phyloP scores from a whole-genome alignment of 2,888 invertebrate genomes.

The Heliconius cydno region DNA sequence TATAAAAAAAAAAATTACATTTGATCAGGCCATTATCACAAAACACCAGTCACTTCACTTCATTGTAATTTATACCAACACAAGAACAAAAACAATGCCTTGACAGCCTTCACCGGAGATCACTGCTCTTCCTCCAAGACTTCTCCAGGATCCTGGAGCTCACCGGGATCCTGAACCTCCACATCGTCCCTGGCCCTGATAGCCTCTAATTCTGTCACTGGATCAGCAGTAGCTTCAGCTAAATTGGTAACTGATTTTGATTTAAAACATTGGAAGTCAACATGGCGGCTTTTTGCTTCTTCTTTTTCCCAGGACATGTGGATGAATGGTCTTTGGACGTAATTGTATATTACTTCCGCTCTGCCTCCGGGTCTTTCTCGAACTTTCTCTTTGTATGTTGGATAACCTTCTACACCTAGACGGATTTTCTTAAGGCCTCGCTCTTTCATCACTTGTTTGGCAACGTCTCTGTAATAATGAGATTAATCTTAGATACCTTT shows the following conservation, averaged over 20 bases:
- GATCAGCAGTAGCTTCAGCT: conserved; percentile 97
- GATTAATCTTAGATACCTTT: neutral
- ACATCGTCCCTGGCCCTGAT: conserved; percentile 73
- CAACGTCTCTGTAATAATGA: conserved; percentile 90
- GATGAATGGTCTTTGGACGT: conserved; percentile 99
- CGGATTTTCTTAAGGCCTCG: conserved; percentile 99
- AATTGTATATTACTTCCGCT: conserved; percentile 99
- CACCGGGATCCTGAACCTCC: conserved; percentile 53
- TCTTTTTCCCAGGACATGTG: conserved; percentile 99
- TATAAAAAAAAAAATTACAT: neutral
- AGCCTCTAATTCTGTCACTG: conserved; percentile 86
- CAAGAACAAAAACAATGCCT: conserved; percentile 54
- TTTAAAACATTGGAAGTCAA: conserved; percentile 99
- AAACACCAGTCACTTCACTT: neutral
- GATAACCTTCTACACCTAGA: conserved; percentile 99
- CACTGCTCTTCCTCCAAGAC: conserved; percentile 58
- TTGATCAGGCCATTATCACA: neutral
- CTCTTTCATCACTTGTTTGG: conserved; percentile 99
- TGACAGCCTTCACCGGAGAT: conserved; percentile 55
- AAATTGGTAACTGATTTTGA: conserved; percentile 98
- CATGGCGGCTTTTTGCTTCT: conserved; percentile 99
- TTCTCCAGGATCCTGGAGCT: conserved; percentile 53
- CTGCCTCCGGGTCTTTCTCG: conserved; percentile 97
- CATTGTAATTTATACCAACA: conserved; percentile 53
- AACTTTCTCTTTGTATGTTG: conserved; percentile 99